Evolutionary conservation across 2,113 vertebrate genomes (phyloP), one percentile per base, ranked within the genome.

Genomic region (Callithrix jacchus): DNA sequence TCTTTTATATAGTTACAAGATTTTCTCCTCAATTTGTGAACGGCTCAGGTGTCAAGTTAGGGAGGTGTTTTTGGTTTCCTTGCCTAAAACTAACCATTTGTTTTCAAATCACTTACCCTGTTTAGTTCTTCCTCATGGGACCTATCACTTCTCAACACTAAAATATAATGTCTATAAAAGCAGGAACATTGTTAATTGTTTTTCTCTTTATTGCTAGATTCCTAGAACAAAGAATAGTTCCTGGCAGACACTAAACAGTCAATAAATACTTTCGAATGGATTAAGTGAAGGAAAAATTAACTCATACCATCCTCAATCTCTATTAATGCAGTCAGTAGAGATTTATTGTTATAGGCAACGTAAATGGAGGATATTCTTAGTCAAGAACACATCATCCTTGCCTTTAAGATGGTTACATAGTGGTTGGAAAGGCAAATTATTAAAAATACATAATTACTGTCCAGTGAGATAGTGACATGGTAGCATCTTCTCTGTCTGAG

Each of bases 251-350:
- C 20, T 81, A 96, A 83, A 52, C 49, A 66, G 68, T 79, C 3
- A 79, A 64, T 68, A 83, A 79, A 73, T 82, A 85, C 77, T 90
- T 88, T 93, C 54, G 17, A 91, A 52, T 52, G 23, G 91, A 74
- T 47, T 89, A 52, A 45, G 86, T 81, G 17, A 92, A 76, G 56
- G 6, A 91, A 94, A 76, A 27, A 82, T 7, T 32, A 87, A 49
- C 17, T 73, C 14, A 77, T 10, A 35, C 2, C 30, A 84, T 47
- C 2, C 73, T 30, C 21, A 79, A 42, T 64, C 70, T 70, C 5
- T 77, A 40, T 56, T 73, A 71, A 54, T 70, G 20, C 2, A 93
- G 12, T 58, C 47, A 49, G 42, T 1, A 74, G 45, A 52, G 30
- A 77, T 42, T 73, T 86, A 52, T 40, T 17, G 6, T 84, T 87